Base-by-base conservation (phyloP, 2,113 vertebrate species). In the Romanogobio albipinnatus region DNA sequence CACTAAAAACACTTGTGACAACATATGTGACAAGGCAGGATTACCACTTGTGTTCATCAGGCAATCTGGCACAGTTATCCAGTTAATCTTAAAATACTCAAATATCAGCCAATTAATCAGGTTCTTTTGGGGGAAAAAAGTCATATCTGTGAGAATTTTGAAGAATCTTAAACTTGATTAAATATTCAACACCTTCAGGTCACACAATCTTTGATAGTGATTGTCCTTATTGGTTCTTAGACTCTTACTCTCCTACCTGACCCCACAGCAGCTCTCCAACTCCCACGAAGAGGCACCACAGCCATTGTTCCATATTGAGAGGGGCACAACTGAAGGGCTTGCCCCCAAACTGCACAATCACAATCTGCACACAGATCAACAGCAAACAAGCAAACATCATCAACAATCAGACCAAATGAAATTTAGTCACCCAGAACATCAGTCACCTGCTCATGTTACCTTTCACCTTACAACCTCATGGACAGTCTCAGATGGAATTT, bases 241-340 rank as follows among this genome's bases (percentile, higher is more conserved):
- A 76, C 39, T 82, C 15, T 19, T 45, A 14, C 13, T 76, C 4
- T 78, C 90, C 92, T 88, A 98, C 97, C 97, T 98, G 97, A 76
- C 96, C 97, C 97, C 97, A 98, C 85, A 98, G 95, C 77, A 98
- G 95, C 90, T 97, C 96, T 76, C 96, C 97, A 17, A 97, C 93
- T 39, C 97, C 97, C 86, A 98, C 95, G 78, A 97, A 97, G 70
- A 98, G 95, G 91, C 97, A 98, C 96, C 96, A 98, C 81, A 98
- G 96, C 97, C 97, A 98, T 89, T 98, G 96, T 86, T 97, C 95
- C 7, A 96, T 22, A 77, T 96, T 97, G 87, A 98, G 94, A 0
- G 96, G 96, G 10, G 96, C 94, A 58, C 97, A 98, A 94, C 96
- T 97, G 94, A 98, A 97, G 81, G 97, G 96, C 87, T 97, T 97